Evolutionary conservation across 2,888 invertebrate genomes (phyloP), one percentile per base, ranked within the genome.

Genomic region (Panopea generosa): DNA sequence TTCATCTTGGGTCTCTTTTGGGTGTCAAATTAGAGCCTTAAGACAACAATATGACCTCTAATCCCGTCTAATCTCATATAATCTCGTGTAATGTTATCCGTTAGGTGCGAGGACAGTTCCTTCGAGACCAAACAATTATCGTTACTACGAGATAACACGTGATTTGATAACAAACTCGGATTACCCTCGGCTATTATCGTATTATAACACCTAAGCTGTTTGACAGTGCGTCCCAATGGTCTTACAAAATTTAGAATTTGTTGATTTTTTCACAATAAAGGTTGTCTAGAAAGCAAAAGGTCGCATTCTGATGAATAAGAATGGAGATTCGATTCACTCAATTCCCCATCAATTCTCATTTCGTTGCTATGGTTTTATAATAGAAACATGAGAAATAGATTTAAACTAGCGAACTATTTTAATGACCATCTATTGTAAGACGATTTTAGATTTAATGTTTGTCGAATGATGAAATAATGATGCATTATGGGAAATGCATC

Each of bases 201-300:
- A 77, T 80, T 73, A 74, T 74, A 59, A 60, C 76, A 69, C 77
- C 63, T 80, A 77, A 80, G 80, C 80, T 67, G 80, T 68, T 65
- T 63, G 68, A 40, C 62, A 65, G 59, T 52, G 56, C 29, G 61
- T 72, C 68, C 68, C 63, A 43, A 40, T 29, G 55, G 72, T 47
- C 27, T 38, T 22, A 62, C 63, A 50, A 59, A 49, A 56, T 59
- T 52, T 29, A 52, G 63, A 67, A 63, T 27, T 61, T 55, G 61
- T 57, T 50, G 62, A 62, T 56, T 45, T 50, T n/a, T 67, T 47
- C 43, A 62, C 65, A 26, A 69, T 49, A 60, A 60, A 18, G 20
- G 9, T 27, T 22, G 55, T 45, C 55, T 52, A 49, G 38, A 62
- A 52, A 50, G 62, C 52, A 20, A 52, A 62, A n/a, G 62, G 50